These are phyloP conservation scores for Helobdella robusta DNA, from an alignment of 2,888 invertebrate species.

Conservation along the genomic window DNA sequence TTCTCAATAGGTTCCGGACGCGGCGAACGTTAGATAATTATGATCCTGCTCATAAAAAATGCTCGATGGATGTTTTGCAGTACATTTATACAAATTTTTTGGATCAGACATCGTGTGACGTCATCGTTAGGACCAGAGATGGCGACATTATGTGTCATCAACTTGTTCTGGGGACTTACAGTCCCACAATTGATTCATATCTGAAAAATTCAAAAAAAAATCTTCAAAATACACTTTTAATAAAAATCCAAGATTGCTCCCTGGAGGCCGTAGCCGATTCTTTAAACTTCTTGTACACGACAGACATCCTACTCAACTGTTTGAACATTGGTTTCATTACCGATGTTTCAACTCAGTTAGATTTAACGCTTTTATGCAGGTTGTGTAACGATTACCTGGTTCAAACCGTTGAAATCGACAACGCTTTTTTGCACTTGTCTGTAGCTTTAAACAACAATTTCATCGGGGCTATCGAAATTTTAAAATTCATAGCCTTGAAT, in stretches of 20 bases:
- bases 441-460: constrained; percentile 29
- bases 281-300: constrained; percentile 29
- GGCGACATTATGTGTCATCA: constrained; percentile 25
- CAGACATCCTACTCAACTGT: constrained; percentile 25
- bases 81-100: constrained; percentile 22
- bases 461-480: constrained; percentile 7
- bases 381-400: constrained; percentile 27
- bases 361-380: constrained; percentile 20
- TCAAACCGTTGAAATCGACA: constrained; percentile 23
- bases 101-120: constrained; percentile 26
- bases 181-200: constrained; percentile 22
- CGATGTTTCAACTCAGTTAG: constrained; percentile 25
- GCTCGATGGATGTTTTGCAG: constrained; percentile 12
- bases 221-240: constrained; percentile 18
- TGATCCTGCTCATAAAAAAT: constrained; percentile 5
- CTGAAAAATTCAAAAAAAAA: constrained; percentile 13
- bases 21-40: background rate
- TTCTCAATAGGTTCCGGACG: constrained; percentile 14
- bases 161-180: constrained; percentile 24
- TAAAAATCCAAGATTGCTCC: constrained; percentile 25
- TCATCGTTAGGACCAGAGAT: constrained; percentile 22
- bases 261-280: constrained; percentile 19
- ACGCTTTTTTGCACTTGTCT: constrained; percentile 27
- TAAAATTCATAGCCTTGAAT: constrained; percentile 22
- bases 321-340: constrained; percentile 26